Base-by-base conservation (phyloP, 2,797 vertebrate species). In the Otolemur crassicaudatus region DNA sequence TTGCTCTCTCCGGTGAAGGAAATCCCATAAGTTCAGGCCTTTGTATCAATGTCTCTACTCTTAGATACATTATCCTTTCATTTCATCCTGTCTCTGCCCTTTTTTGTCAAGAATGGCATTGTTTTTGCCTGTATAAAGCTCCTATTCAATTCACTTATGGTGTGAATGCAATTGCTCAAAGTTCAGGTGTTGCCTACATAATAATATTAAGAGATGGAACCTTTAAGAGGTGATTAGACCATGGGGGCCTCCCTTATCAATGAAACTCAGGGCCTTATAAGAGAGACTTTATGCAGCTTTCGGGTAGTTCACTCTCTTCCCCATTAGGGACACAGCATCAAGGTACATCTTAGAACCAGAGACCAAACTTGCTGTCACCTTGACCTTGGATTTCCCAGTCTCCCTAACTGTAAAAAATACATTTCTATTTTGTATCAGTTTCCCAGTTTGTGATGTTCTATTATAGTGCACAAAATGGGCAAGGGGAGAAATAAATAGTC, bases 11-110 rank as follows among this genome's bases (percentile, higher is more conserved):
- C 58, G 2, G 8, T 5, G 5, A 53, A 23, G 14, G 9, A 77
- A 10, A 27, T 49, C 7, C 29, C 5, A 12, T 23, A 5, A 27
- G 5, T 23, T 16, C 7, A 67, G 6, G 22, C 0, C 1, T 20
- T 37, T 61, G 56, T 83, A 56, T 87, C 5, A 40, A 14, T n/a
- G 23, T 1, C 14, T 83, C 49, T 31, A 4, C 9, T n/a, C 17
- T 80, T 81, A 3, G 8, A 75, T 14, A 63, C 27, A 46, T 43
- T 37, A 43, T 65, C 34, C 20, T 4, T 89, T 49, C 37, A 76
- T 76, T 80, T 65, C 14, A 69, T 25, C 12, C 20, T 11, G 3
- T 58, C 25, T 95, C 65, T 75, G 22, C 43, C 12, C 14, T 1
- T 86, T 93, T 94, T 5, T 87, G 23, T n/a, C 25, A 5, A 89